phyloP scores from a whole-genome alignment of 2,113 vertebrate species.

The Eira barbara region DNA sequence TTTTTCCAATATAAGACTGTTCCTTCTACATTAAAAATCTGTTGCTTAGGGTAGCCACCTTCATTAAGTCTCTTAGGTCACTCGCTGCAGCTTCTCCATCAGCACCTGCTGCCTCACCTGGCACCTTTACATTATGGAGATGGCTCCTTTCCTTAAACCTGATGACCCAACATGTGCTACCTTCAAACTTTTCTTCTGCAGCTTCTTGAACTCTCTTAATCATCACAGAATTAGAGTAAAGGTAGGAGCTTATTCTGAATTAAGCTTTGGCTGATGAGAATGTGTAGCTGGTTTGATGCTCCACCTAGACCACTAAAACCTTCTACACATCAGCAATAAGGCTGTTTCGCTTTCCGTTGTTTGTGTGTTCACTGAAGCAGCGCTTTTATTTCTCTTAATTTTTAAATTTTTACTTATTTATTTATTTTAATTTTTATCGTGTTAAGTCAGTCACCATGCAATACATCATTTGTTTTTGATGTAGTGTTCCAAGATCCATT shows the following conservation, averaged over 20 bases:
- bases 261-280: neutral
- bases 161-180: neutral
- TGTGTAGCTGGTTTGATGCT: neutral
- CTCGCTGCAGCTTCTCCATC: neutral
- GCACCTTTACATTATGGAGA: neutral
- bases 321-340: neutral
- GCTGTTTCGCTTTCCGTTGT: neutral
- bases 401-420: no score
- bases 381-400: neutral
- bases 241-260: neutral
- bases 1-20: neutral
- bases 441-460: no score
- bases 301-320: neutral
- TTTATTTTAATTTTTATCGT: no score
- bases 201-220: neutral
- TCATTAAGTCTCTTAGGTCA: neutral
- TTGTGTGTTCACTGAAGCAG: neutral
- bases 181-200: neutral
- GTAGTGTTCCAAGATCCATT: no score
- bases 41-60: neutral
- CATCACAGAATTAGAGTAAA: neutral
- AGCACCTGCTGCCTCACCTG: neutral
- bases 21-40: neutral
- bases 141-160: neutral
- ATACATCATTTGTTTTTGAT: no score